phyloP scores from a whole-genome alignment of 2,113 vertebrate species.

The Candoia aspera region DNA sequence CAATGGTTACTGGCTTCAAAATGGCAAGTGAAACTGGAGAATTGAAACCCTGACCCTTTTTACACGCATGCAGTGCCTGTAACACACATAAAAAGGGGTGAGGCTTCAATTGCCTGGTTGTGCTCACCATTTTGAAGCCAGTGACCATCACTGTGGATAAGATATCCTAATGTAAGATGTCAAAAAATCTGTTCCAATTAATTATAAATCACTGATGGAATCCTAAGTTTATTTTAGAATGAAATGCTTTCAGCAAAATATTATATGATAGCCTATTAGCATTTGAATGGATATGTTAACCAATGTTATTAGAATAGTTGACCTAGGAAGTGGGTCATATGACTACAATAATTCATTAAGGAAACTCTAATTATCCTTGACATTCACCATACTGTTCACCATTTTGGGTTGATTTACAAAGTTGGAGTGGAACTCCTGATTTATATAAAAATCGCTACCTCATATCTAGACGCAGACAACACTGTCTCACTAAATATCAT shows the following conservation, averaged over 20 bases:
- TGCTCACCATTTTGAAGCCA: background rate
- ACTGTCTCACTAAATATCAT: background rate
- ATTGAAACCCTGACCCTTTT: background rate
- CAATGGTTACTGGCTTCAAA: background rate
- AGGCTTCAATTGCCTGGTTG: background rate
- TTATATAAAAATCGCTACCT: background rate
- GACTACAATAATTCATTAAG: background rate
- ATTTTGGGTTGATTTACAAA: slow-evolving; percentile 8
- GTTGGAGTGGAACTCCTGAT: background rate
- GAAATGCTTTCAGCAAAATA: slow-evolving; percentile 27
- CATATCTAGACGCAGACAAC: background rate
- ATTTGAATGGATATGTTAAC: background rate
- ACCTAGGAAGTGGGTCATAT: background rate
- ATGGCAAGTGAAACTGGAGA: background rate
- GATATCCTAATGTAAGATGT: background rate
- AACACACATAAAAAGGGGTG: background rate
- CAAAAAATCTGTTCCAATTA: background rate
- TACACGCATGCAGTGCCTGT: background rate
- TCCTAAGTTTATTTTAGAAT: background rate
- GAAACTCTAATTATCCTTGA: background rate
- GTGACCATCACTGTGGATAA: background rate
- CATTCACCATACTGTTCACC: background rate
- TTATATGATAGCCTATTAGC: slow-evolving; percentile 1
- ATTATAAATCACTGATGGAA: accelerated
- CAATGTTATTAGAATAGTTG: background rate